Evolutionary conservation across 2,113 vertebrate species (phyloP), one percentile per base, ranked within the genome.

Genomic region (Paraplagusia blochii): DNA sequence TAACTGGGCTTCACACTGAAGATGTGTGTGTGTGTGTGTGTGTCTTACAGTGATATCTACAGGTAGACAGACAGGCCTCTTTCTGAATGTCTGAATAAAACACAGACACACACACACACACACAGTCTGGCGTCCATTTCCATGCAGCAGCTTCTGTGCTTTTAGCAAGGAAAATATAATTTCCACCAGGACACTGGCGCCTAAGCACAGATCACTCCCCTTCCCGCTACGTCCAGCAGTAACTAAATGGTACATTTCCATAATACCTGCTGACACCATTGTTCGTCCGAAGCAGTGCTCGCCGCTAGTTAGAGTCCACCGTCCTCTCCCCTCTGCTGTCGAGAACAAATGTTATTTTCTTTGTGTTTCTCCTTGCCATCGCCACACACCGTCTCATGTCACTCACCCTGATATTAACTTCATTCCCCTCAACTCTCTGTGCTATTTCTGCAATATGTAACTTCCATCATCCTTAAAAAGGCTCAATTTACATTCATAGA

Each of bases 401-500:
- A 81, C 74, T 77, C 73, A 61, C 58, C 67, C 73, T 79, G 71
- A 66, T 81, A 80, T 83, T 84, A 83, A 85, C 84, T 72, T 77
- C 69, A 83, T 84, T 69, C 75, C 53, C 49, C 44, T 12, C 36
- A 9, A 9, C 38, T 35, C 42, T 29, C 22, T 66, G 57, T 62
- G 71, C 77, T 64, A 66, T 57, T 71, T 69, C 22, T 62, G 52
- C 64, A 69, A 60, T 73, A 73, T 71, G 50, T 55, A 79, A 71
- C 76, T 64, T 59, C 64, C 63, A 33, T 54, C 38, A 29, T 61
- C 42, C 73, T 67, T 56, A 59, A 69, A 79, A 83, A 83, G 63
- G 61, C 68, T 52, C 69, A 63, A 90, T 91, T 90, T 88, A 78
- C 86, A 90, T 90, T 84, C 85, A 88, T 80, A 83, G 81, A 77